phyloP scores from a whole-genome alignment of 2,888 invertebrate genomes.

The Baronia brevicornis region DNA sequence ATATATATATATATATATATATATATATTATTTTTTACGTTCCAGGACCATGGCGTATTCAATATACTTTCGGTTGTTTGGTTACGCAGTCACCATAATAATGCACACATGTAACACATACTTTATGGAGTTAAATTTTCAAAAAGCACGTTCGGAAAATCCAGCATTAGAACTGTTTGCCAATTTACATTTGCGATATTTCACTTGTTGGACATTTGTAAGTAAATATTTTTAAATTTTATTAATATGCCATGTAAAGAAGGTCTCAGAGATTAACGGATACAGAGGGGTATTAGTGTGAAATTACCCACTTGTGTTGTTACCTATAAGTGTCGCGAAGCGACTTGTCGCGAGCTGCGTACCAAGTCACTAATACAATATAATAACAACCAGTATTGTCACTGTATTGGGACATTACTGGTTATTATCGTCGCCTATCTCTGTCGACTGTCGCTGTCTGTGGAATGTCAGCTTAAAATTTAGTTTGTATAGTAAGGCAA shows the following conservation, averaged over 20 bases:
- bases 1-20: neutral
- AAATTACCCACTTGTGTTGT: no score
- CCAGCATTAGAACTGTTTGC: conserved; percentile 24
- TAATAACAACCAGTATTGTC: no score
- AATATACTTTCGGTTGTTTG: conserved; percentile 28
- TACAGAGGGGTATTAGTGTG: neutral
- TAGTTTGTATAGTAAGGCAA: no score
- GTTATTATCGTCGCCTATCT: no score
- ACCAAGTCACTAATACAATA: no score
- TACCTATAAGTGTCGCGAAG: no score
- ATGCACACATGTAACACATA: conserved; percentile 35
- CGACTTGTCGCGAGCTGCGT: no score
- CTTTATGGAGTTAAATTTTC: conserved; percentile 21
- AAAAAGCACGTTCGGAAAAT: conserved; percentile 20
- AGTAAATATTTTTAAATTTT: conserved; percentile 21
- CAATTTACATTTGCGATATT: conserved; percentile 33
- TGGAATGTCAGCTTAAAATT: no score
- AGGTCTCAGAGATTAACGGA: no score
- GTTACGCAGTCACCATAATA: conserved; percentile 30
- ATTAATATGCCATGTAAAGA: no score
- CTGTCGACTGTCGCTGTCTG: no score
- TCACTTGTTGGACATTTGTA: conserved; percentile 52
- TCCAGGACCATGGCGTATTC: conserved; percentile 22
- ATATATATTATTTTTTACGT: conserved; percentile 14
- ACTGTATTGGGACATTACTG: no score